Base-by-base conservation (phyloP, 1,140 invertebrate species). In the Camponotus pennsylvanicus region DNA sequence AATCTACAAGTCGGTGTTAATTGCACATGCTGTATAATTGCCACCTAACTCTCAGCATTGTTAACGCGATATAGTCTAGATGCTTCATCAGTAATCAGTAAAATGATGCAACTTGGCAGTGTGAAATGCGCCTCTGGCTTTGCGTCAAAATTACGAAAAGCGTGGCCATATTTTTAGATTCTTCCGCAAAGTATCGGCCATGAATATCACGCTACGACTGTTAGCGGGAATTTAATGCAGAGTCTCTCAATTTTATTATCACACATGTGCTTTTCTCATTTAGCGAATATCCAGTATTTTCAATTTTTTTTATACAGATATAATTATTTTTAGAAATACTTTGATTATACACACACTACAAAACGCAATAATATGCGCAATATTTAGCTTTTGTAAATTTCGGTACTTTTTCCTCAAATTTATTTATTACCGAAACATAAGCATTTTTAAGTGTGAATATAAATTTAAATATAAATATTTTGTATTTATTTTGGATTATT, bases 131-230 rank as follows among this genome's bases (percentile, higher is more conserved):
- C 5, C 2, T 40, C 63, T 85, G 82, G 82, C 82, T 49, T 66
- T 63, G 34, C 73, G 6, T 85, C 82, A 85, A 77, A 85, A 34
- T 77, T 78, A 70, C 49, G 66, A 82, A 11, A 61, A 59, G 6
- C 55, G 21, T 57, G 45, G 32, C 27, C 42, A 52, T 85, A 85
- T 85, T 78, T 85, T 85, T 85, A 85, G 82, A 78, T 85, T 63
- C 34, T 77, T 63, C 67, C 49, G 59, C 15, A 64, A 77, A 49
- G 3, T 64, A 64, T 85, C 15, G 37, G 37, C 34, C 21, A 21
- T 70, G 52, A 42, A 70, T 82, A 59, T 40, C n/a, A 34, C 7
- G 18, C 34, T 40, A 6, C 34, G 52, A 6, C 4, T 5, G 45
- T 32, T 70, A 40, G 32, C 34, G 8, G 21, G n/a, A 40, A 27